phyloP scores from a whole-genome alignment of 2,888 invertebrate species.

The Drosophila mettleri region DNA sequence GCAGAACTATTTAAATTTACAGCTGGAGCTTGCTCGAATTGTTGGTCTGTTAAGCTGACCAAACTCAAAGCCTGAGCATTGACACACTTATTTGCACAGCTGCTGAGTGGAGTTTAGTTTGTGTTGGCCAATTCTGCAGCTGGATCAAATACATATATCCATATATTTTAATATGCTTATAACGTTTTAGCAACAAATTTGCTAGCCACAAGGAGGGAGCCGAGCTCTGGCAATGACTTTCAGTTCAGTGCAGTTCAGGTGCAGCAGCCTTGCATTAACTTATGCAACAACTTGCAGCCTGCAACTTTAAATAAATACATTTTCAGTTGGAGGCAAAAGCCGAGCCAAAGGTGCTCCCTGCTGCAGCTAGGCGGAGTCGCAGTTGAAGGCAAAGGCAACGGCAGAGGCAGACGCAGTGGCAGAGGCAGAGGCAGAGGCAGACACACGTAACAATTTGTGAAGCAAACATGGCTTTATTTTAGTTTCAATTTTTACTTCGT shows the following conservation, averaged over 20 bases:
- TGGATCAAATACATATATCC: constrained; percentile 16
- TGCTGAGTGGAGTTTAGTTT: constrained; percentile 44
- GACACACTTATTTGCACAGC: constrained; percentile 74
- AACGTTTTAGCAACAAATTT: constrained; percentile 52
- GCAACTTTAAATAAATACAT: constrained; percentile 79
- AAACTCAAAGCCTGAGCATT: constrained; percentile 57
- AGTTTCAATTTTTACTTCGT: constrained; percentile 81
- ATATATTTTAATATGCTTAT: constrained; percentile 58
- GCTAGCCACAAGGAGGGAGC: constrained; percentile 11
- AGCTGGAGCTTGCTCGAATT: constrained; percentile 33
- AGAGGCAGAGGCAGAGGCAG: constrained; percentile 16
- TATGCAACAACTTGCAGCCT: constrained; percentile 62
- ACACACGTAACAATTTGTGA: constrained; percentile 74
- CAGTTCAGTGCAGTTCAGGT: constrained; percentile 30
- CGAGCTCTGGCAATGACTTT: constrained; percentile 49
- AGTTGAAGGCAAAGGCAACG: neutral
- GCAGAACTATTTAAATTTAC: constrained; percentile 24
- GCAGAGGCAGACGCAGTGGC: constrained; percentile 3
- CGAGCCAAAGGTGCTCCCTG: constrained; percentile 18
- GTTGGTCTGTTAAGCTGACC: constrained; percentile 57
- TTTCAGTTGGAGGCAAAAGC: constrained; percentile 38
- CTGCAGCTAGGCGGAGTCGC: constrained; percentile 2
- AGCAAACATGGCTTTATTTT: constrained; percentile 80
- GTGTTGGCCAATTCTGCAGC: constrained; percentile 26
- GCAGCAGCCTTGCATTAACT: constrained; percentile 56